These are phyloP conservation scores for Zeugodacus cucurbitae DNA, from an alignment of 1,140 invertebrate genomes.

Conservation along the genomic window DNA sequence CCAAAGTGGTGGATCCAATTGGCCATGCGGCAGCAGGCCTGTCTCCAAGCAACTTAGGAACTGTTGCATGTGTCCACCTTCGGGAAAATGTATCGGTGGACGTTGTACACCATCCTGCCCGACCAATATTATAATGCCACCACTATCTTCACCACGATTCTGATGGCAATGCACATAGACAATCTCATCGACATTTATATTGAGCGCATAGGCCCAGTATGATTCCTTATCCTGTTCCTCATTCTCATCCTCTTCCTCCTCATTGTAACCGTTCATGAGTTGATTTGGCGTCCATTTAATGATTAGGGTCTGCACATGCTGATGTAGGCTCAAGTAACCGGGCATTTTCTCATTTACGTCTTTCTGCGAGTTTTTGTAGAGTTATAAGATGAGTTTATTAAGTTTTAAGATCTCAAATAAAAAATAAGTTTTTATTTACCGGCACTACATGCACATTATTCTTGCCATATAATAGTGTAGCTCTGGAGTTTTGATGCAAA, in stretches of 20 bases:
- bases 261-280: slow-evolving; percentile 89
- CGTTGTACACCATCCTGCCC: slow-evolving; percentile 94
- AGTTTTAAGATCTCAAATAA: background rate
- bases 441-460: slow-evolving; percentile 93
- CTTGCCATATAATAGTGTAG: slow-evolving; percentile 95
- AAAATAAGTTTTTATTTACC: slow-evolving; percentile 67
- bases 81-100: slow-evolving; percentile 92
- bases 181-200: slow-evolving; percentile 87
- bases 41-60: slow-evolving; percentile 93
- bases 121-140: slow-evolving; percentile 89
- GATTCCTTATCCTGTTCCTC: slow-evolving; percentile 80
- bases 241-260: slow-evolving; percentile 75
- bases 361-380: slow-evolving; percentile 69
- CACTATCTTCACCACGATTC: slow-evolving; percentile 75
- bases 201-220: slow-evolving; percentile 92
- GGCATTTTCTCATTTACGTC: slow-evolving; percentile 84
- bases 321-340: slow-evolving; percentile 93
- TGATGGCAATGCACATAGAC: slow-evolving; percentile 96
- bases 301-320: slow-evolving; percentile 76
- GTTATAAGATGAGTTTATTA: background rate
- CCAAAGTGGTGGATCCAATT: slow-evolving; percentile 93
- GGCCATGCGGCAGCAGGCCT: slow-evolving; percentile 85
- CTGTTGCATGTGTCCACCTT: slow-evolving; percentile 88
- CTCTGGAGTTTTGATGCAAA: slow-evolving; percentile 91
- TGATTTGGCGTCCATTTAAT: slow-evolving; percentile 92